phyloP scores from a whole-genome alignment of 2,113 vertebrate genomes.

The Hippocampus barbouri region DNA sequence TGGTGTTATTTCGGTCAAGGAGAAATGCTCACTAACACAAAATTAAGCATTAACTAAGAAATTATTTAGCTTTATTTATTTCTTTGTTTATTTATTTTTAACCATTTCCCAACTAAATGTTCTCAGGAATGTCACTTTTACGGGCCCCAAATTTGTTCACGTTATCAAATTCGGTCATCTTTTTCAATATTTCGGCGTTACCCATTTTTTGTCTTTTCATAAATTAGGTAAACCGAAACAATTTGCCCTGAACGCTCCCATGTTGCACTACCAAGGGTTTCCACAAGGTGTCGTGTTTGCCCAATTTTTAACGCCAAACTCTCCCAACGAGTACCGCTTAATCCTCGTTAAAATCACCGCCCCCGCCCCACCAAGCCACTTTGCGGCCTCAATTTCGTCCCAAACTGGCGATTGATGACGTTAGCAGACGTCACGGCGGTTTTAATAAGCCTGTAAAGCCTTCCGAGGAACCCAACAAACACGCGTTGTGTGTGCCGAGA shows the following conservation, averaged over 20 bases:
- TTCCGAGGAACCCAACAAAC: slow-evolving; percentile 51
- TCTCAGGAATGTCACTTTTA: too few species aligned
- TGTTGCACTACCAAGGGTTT: neutral
- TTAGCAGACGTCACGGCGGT: slow-evolving; percentile 21
- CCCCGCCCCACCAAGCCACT: neutral
- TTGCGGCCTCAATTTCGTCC: slow-evolving; percentile 12
- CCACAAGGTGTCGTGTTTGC: slow-evolving; percentile 59
- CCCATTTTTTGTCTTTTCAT: neutral
- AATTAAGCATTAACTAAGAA: too few species aligned
- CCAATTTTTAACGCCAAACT: neutral
- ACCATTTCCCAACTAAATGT: too few species aligned
- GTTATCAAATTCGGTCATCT: too few species aligned
- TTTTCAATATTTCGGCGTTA: too few species aligned
- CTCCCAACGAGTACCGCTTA: neutral
- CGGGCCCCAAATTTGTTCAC: too few species aligned
- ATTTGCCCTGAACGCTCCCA: neutral
- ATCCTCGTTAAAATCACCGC: neutral
- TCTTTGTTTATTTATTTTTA: too few species aligned
- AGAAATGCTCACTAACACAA: too few species aligned
- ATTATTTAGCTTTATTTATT: too few species aligned
- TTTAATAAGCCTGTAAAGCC: slow-evolving; percentile 8
- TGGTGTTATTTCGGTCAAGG: too few species aligned
- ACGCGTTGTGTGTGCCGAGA: slow-evolving; percentile 57
- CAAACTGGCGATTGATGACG: slow-evolving; percentile 36
- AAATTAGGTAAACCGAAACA: neutral